These are phyloP conservation scores for Halcyon badia DNA, from an alignment of 2,797 vertebrate species.

Conservation along the genomic window DNA sequence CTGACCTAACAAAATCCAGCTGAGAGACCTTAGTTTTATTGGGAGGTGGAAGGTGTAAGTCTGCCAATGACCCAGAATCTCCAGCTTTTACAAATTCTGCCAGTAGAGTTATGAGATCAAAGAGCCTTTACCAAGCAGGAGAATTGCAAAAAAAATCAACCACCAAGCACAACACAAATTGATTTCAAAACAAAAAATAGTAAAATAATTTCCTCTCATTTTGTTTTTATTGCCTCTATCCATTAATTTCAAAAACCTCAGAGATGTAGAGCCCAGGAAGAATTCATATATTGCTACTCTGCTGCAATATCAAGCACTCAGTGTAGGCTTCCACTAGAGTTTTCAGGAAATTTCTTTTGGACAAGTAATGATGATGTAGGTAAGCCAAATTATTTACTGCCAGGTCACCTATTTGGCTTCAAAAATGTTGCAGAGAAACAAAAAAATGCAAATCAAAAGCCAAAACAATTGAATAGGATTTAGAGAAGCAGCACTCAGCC, in stretches of 20 bases:
- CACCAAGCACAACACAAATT: neutral
- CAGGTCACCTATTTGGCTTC: neutral
- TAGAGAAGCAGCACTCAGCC: neutral
- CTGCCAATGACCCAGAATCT: neutral
- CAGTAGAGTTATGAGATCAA: neutral
- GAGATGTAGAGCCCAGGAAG: neutral
- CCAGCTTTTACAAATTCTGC: neutral
- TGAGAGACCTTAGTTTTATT: neutral
- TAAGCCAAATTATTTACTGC: neutral
- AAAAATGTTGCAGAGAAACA: neutral
- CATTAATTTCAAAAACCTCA: neutral
- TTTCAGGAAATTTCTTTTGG: neutral
- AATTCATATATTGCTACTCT: neutral
- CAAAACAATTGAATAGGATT: neutral
- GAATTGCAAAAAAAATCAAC: neutral
- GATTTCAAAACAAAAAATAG: neutral
- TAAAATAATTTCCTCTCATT: neutral
- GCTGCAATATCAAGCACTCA: neutral
- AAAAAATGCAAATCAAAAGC: rapidly evolving
- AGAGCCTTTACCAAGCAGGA: neutral
- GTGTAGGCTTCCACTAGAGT: neutral
- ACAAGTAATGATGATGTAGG: neutral
- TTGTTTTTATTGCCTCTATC: neutral
- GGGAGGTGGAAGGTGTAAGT: neutral
- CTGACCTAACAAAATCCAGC: neutral